Conservation (phyloP, 2,113 vertebrate species). For the Willisornis vidua region DNA sequence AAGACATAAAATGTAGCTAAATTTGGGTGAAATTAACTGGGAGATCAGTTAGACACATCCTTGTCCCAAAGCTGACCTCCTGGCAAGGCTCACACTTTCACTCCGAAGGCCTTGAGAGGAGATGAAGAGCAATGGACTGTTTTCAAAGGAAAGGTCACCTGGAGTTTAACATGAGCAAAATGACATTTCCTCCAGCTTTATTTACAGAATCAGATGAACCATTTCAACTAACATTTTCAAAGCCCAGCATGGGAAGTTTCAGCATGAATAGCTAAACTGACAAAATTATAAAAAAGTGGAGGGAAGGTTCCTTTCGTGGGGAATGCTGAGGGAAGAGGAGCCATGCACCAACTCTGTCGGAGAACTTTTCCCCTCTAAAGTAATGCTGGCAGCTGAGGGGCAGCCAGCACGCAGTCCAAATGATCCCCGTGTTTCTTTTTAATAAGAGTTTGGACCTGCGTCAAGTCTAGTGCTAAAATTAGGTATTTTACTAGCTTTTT, state of each 20-base stretch:
- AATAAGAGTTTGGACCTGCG: slow-evolving; percentile 21
- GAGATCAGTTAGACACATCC: not conserved
- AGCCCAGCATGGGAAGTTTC: slow-evolving; percentile 24
- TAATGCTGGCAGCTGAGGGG: not conserved
- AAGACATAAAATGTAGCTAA: not conserved
- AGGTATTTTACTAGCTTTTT: slow-evolving; percentile 29
- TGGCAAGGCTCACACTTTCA: not conserved
- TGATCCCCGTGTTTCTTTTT: not conserved
- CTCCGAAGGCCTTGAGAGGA: not conserved
- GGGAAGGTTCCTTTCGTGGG: not conserved
- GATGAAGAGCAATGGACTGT: slow-evolving; percentile 2
- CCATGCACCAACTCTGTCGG: not conserved
- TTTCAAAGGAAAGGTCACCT: slow-evolving; percentile 49
- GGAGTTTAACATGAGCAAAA: slow-evolving; percentile 49
- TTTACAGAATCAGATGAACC: slow-evolving; percentile 53
- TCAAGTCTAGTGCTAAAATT: slow-evolving; percentile 37
- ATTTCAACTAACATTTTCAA: slow-evolving; percentile 51
- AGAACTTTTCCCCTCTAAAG: not conserved
- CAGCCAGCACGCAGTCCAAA: not conserved
- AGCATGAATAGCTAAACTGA: not conserved
- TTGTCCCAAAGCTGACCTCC: slow-evolving; percentile 11
- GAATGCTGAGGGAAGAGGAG: not conserved
- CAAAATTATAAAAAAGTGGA: not conserved
- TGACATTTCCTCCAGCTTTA: slow-evolving; percentile 37
- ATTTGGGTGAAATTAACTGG: not conserved